A percentile compares a stretch with the other conserved stretches of the same genome.
Evolutionary conservation across 2,113 vertebrate species (phyloP).

Genomic region (Dromiciops gliroides): DNA sequence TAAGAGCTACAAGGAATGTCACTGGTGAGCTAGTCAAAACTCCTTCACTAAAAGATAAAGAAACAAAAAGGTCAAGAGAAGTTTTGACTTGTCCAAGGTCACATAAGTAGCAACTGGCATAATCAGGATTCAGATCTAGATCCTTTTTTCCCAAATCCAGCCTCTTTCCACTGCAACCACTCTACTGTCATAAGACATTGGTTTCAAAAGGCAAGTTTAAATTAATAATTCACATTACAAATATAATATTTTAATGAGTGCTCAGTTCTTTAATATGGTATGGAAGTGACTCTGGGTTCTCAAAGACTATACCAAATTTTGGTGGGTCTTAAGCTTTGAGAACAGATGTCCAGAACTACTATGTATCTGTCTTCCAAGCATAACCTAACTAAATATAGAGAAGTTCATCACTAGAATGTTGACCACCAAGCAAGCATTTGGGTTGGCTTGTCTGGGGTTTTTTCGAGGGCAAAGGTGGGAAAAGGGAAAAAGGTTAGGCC

Average conservation of each 20-base stretch:
- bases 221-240: background rate
- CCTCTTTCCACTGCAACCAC: background rate
- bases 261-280: background rate
- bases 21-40: background rate
- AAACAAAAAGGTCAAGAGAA: background rate
- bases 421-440: background rate
- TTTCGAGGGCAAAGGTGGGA: too few species aligned
- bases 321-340: background rate
- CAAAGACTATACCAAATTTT: background rate
- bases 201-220: background rate
- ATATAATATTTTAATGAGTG: background rate
- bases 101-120: background rate
- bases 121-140: background rate
- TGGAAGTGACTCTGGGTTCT: background rate
- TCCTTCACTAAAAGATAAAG: background rate
- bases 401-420: background rate
- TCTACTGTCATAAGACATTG: background rate
- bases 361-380: background rate
- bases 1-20: background rate
- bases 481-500: background rate
- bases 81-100: background rate
- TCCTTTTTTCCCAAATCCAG: background rate
- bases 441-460: background rate
- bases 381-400: background rate
- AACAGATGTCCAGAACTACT: background rate